phyloP scores from a whole-genome alignment of 92 coral and sea anemone species.

The Bergia sp. region DNA sequence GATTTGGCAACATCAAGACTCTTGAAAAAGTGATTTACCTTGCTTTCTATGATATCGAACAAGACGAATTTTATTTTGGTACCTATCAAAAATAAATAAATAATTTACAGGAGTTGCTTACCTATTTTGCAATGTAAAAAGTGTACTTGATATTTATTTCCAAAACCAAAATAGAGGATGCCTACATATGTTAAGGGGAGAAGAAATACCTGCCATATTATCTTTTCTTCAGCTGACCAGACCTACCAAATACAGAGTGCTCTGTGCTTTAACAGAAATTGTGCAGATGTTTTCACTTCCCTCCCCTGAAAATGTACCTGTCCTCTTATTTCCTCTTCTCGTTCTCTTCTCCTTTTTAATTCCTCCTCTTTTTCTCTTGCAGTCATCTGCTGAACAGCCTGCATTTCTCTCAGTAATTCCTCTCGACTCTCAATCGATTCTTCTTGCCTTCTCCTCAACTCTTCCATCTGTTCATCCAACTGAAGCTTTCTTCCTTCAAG shows the following conservation, averaged over 20 bases:
- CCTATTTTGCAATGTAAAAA: too few relatives aligned
- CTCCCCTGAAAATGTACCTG: constrained; percentile 53
- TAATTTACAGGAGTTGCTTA: too few relatives aligned
- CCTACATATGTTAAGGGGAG: not conserved
- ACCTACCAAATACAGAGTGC: not conserved
- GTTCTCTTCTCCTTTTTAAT: constrained; percentile 68
- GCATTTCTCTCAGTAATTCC: constrained; percentile 88
- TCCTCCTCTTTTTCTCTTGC: constrained; percentile 93
- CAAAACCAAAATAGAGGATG: too few relatives aligned
- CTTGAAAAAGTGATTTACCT: too few relatives aligned
- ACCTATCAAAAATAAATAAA: too few relatives aligned
- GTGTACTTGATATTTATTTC: too few relatives aligned
- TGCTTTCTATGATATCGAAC: too few relatives aligned
- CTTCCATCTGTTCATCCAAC: constrained; percentile 84
- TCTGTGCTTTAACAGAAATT: too few relatives aligned
- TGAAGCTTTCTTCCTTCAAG: constrained; percentile 90
- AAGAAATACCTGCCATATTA: too few relatives aligned
- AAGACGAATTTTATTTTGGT: too few relatives aligned
- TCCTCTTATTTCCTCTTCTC: constrained; percentile 87
- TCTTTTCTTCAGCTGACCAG: constrained; percentile 11
- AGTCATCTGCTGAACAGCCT: constrained; percentile 88
- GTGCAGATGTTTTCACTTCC: not conserved
- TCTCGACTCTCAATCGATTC: constrained; percentile 97
- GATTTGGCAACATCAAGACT: too few relatives aligned
- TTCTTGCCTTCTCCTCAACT: constrained; percentile 73